Evolutionary conservation across 1,140 invertebrate species (phyloP).

Genomic region (Drosophila navojoa): DNA sequence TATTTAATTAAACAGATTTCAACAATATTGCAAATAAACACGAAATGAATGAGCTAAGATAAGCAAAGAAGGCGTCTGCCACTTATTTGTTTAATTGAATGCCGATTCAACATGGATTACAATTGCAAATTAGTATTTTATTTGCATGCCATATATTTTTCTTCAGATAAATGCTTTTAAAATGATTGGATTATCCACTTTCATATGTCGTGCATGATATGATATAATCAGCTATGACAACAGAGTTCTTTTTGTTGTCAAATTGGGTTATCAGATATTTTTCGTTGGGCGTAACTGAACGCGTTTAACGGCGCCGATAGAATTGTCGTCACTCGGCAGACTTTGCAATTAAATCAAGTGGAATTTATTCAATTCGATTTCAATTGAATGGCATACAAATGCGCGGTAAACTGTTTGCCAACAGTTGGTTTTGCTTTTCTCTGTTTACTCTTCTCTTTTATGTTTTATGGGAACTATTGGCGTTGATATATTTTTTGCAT

Average conservation of each 20-base stretch:
- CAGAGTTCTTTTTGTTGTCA: constrained; percentile 10
- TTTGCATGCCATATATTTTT: too few species aligned
- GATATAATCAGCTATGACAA: constrained; percentile 13
- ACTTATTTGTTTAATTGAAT: not conserved
- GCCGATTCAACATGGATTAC: not conserved
- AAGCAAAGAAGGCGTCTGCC: not conserved
- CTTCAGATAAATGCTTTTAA: not conserved
- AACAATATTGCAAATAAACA: not conserved
- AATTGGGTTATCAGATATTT: constrained; percentile 41
- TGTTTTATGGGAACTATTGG: constrained; percentile 10
- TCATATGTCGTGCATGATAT: not conserved
- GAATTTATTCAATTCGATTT: constrained; percentile 80
- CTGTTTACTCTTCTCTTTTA: constrained; percentile 10
- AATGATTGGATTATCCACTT: constrained; percentile 5
- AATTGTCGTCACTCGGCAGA: constrained; percentile 58
- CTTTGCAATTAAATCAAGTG: constrained; percentile 78
- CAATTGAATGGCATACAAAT: constrained; percentile 74
- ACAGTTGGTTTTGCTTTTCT: constrained; percentile 39
- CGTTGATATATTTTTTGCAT: constrained; percentile 34
- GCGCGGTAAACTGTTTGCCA: constrained; percentile 58
- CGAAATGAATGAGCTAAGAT: not conserved
- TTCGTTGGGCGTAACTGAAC: constrained; percentile 29
- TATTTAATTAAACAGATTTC: not conserved
- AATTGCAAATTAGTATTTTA: not conserved
- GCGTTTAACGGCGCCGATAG: constrained; percentile 23